Evolutionary conservation across 2,113 vertebrate species (phyloP), one percentile per base, ranked within the genome.

Genomic region (Setophaga petechia): DNA sequence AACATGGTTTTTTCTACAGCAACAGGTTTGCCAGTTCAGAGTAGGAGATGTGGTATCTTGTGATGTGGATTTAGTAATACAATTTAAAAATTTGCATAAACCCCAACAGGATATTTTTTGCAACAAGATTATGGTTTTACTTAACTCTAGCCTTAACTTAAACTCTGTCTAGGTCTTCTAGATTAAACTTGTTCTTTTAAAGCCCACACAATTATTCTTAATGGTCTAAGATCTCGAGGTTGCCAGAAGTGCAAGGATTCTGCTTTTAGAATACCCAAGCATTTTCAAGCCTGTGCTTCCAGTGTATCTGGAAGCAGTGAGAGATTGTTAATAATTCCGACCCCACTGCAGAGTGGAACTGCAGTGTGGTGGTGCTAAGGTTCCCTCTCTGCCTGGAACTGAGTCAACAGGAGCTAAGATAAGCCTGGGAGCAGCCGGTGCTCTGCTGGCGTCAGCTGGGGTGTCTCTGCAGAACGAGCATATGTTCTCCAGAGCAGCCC

Each of bases 401-500:
- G 91, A 95, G 68, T 96, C 82, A 88, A 79, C 44, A 19, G 37
- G 81, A 96, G 49, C 84, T 84, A 28, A 73, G 73, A 90, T 84
- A 95, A 94, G 51, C 8, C 52, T 59, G 66, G 93, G 80, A 85
- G 92, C 93, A 84, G 87, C 82, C 69, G 25, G 65, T 23, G 81
- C 76, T 43, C 83, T 84, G 75, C 54, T 91, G 84, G 91, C 82
- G 11, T 96, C 93, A 89, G 91, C 89, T 66, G 76, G 78, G 80
- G 58, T 49, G 43, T 90, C 91, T 96, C 91, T 87, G 33, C 78
- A 67, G 76, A 92, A 84, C 0, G 75, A 98, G 72, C 93, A 58
- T 92, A 78, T 87, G 78, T 90, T 96, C 89, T 80, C 31, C 72
- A 84, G 69, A 93, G 68, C 83, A 94, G 67, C 62, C 90, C 39